phyloP scores from a whole-genome alignment of 2,797 vertebrate genomes.

The Brachymystax lenok region DNA sequence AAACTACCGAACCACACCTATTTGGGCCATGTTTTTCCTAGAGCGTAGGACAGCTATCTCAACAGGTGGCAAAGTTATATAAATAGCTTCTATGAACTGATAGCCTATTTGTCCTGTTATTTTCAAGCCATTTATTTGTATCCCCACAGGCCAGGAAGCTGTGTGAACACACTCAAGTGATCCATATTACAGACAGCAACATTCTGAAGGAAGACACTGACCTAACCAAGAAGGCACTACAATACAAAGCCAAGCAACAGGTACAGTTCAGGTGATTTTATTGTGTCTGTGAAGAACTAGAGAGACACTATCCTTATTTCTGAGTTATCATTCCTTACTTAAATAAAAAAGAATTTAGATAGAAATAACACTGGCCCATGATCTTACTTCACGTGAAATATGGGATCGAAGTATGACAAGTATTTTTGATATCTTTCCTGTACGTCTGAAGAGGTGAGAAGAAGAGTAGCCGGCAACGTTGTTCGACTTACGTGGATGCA shows the following conservation, averaged over 20 bases:
- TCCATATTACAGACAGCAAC: slow-evolving; percentile 57
- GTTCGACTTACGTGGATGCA: slow-evolving; percentile 12
- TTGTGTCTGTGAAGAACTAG: neutral
- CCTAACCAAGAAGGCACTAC: slow-evolving; percentile 29
- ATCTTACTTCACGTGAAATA: neutral
- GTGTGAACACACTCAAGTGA: slow-evolving; percentile 59
- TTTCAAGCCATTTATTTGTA: slow-evolving; percentile 26
- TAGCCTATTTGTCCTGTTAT: neutral
- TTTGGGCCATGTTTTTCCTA: too few relatives aligned
- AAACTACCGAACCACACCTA: too few relatives aligned
- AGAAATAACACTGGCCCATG: neutral
- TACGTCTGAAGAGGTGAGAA: neutral
- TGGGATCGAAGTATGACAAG: neutral
- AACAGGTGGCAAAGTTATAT: too few relatives aligned
- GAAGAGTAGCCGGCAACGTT: neutral
- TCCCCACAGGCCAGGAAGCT: slow-evolving; percentile 64
- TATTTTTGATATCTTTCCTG: neutral
- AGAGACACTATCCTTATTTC: neutral
- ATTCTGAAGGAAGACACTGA: slow-evolving; percentile 59
- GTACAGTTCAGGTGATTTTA: slow-evolving; percentile 28
- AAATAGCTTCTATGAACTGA: neutral
- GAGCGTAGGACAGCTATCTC: too few relatives aligned
- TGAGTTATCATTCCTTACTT: neutral
- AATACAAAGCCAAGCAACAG: slow-evolving; percentile 40
- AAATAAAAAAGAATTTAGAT: neutral